These are phyloP conservation scores for Parotocinclus haroldoi DNA, from an alignment of 2,797 vertebrate species.

Conservation along the genomic window DNA sequence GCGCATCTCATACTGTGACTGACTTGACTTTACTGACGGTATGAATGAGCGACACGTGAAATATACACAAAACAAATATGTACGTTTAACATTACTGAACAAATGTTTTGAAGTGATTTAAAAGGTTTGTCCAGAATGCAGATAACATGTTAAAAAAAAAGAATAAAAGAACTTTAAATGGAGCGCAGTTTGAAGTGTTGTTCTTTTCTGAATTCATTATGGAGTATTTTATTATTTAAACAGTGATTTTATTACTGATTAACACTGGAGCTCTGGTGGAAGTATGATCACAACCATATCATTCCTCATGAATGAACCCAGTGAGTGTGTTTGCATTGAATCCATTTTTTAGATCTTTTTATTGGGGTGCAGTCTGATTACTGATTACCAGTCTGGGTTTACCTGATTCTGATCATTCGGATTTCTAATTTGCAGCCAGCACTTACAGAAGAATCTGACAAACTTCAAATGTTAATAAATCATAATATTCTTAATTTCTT, in stretches of 20 bases:
- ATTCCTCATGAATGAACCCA: no score
- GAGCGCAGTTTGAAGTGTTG: not conserved
- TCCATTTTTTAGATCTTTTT: no score
- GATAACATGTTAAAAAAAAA: constrained; percentile 80
- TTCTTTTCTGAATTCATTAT: not conserved
- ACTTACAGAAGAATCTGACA: no score
- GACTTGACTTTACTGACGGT: constrained; percentile 81
- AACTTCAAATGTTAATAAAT: no score
- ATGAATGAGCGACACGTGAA: constrained; percentile 79
- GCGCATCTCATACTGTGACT: constrained; percentile 75
- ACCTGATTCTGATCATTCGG: no score
- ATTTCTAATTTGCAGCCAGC: no score
- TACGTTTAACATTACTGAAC: constrained; percentile 66
- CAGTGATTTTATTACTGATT: not conserved
- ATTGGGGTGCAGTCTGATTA: no score
- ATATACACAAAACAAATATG: constrained; percentile 77
- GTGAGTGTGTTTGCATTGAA: no score
- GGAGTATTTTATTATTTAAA: not conserved
- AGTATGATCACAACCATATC: no score
- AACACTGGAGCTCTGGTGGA: no score
- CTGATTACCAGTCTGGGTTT: no score
- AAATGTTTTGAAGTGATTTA: constrained; percentile 66
- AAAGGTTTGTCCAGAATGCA: constrained; percentile 76
- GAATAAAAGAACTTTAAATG: constrained; percentile 11
- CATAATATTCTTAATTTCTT: no score